These are phyloP conservation scores for Tuta absoluta DNA, from an alignment of 2,888 invertebrate species.

Conservation along the genomic window DNA sequence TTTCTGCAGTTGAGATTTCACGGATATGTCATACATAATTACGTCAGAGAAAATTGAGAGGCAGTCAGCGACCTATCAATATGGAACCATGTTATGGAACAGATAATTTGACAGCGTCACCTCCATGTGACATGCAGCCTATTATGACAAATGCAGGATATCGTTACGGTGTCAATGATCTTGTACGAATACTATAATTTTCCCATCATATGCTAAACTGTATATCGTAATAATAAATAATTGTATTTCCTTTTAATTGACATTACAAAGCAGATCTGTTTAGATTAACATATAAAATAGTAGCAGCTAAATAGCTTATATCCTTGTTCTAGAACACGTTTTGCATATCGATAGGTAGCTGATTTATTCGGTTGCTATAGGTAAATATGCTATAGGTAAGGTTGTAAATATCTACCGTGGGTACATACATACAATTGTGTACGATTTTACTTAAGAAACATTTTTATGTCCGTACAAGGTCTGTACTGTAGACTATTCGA, in stretches of 20 bases:
- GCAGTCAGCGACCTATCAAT: too few species aligned
- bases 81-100: too few species aligned
- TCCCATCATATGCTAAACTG: neutral
- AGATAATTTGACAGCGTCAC: too few species aligned
- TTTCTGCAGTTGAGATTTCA: too few species aligned
- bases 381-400: too few species aligned
- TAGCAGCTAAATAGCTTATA: neutral
- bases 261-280: neutral
- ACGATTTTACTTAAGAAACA: neutral
- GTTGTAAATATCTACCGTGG: neutral
- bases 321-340: slow-evolving; percentile 3
- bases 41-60: too few species aligned
- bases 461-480: neutral
- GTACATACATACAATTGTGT: too few species aligned
- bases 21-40: too few species aligned
- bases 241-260: slow-evolving; percentile 1
- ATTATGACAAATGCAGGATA: too few species aligned
- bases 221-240: slow-evolving; percentile 12
- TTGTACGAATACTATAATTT: neutral
- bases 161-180: neutral
- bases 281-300: neutral
- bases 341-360: neutral
- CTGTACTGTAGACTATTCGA: neutral
- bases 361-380: neutral
- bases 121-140: too few species aligned